Evolutionary conservation across 1,140 invertebrate species (phyloP).

Genomic region (Drosophila virilis): DNA sequence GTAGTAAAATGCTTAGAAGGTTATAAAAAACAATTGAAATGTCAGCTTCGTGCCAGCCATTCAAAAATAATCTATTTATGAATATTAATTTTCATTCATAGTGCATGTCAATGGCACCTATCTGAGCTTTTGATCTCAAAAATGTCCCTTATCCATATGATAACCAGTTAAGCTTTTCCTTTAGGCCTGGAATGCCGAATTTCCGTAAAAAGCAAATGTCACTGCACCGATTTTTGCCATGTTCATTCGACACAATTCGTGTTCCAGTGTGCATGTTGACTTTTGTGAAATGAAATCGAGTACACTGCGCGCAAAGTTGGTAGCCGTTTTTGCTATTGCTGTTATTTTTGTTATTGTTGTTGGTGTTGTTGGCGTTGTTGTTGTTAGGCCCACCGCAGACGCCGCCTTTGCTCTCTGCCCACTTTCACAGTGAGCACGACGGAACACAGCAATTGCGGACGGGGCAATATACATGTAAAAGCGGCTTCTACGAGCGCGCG

Average conservation of each 20-base stretch:
- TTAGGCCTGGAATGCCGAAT: conserved; percentile 4
- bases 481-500: conserved; percentile 12
- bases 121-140: too few relatives aligned
- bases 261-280: conserved; percentile 33
- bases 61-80: too few relatives aligned
- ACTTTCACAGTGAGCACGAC: conserved; percentile 70
- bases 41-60: too few relatives aligned
- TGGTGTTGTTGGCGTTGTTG: conserved; percentile 43
- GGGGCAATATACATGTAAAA: conserved; percentile 3
- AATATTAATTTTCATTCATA: too few relatives aligned
- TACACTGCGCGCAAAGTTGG: conserved; percentile 66
- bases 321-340: conserved; percentile 67
- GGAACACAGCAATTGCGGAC: conserved; percentile 46
- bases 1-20: too few relatives aligned
- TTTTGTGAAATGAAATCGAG: conserved; percentile 73
- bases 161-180: not conserved
- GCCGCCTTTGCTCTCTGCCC: conserved; percentile 68
- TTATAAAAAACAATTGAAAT: too few relatives aligned
- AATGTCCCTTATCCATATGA: not conserved
- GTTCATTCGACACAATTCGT: conserved; percentile 46
- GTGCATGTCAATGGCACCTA: too few relatives aligned
- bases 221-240: conserved; percentile 14
- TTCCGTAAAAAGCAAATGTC: conserved; percentile 6
- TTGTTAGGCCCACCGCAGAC: conserved; percentile 32
- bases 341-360: not conserved